phyloP scores from a whole-genome alignment of 2,888 invertebrate species.

The Ditula angustiorana region DNA sequence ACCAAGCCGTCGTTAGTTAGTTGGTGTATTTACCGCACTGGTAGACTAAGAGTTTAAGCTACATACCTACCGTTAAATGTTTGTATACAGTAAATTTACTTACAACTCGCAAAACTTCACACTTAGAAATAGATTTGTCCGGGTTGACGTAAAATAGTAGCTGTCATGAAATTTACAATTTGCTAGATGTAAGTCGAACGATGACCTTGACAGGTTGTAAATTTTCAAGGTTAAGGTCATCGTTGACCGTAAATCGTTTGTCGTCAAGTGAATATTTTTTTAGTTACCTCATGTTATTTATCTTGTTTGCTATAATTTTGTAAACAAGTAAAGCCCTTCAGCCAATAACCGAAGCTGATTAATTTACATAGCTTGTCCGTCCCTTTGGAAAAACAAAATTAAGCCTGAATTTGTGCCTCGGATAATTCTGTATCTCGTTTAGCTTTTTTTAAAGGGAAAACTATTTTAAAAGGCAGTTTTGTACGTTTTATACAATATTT shows the following conservation, averaged over 20 bases:
- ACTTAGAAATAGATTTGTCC: constrained; percentile 13
- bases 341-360: constrained; percentile 12
- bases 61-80: constrained; percentile 4
- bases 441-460: constrained; percentile 51
- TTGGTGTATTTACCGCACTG: not conserved
- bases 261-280: too few species aligned
- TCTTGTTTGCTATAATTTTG: not conserved
- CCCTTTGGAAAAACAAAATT: constrained; percentile 65
- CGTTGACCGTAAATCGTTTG: not conserved
- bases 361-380: constrained; percentile 70
- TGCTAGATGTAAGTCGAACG: not conserved
- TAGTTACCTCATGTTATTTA: too few species aligned
- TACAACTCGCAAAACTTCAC: not conserved
- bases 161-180: not conserved
- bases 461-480: constrained; percentile 11
- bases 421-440: constrained; percentile 66
- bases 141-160: not conserved
- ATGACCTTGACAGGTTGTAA: not conserved
- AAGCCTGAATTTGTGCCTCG: constrained; percentile 81
- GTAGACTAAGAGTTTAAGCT: constrained; percentile 20
- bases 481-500: constrained; percentile 25
- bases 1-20: not conserved
- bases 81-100: not conserved
- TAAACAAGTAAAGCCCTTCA: not conserved
- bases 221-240: not conserved